Percentiles rank a stretch among this genome's conserved stretches.
These are phyloP conservation scores for Drosophila glabriapex DNA, from an alignment of 2,888 invertebrate species.

Conservation along the genomic window DNA sequence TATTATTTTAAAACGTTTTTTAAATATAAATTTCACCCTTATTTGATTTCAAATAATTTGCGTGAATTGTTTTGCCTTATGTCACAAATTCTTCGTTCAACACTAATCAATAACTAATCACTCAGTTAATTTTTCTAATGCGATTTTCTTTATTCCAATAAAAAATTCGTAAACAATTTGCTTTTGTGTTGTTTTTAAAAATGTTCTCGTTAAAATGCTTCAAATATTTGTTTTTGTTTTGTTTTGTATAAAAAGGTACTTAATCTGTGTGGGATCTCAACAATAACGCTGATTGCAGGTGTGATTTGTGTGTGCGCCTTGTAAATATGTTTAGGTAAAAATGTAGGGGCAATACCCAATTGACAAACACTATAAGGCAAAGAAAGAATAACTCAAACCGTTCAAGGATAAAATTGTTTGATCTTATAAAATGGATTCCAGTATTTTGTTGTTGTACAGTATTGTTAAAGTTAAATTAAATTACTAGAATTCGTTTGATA, in stretches of 20 bases:
- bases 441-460: neutral
- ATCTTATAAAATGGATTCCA: conserved; percentile 1
- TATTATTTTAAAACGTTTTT: neutral
- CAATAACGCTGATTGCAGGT: conserved; percentile 50
- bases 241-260: conserved; percentile 74
- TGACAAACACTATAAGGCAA: conserved; percentile 37
- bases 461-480: neutral
- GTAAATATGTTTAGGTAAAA: conserved; percentile 32
- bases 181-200: conserved; percentile 39
- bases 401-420: neutral
- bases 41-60: neutral
- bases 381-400: neutral
- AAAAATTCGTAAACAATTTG: conserved; percentile 54
- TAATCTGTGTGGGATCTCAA: conserved; percentile 68
- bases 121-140: conserved; percentile 3
- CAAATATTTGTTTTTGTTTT: conserved; percentile 10
- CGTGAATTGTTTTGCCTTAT: neutral
- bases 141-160: conserved; percentile 50
- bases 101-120: neutral
- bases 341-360: conserved; percentile 36
- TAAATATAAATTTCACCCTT: neutral
- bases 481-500: neutral
- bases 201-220: conserved; percentile 57
- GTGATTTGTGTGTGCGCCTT: conserved; percentile 47
- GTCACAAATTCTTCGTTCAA: neutral